Evolutionary conservation across 2,797 vertebrate species (phyloP).

Genomic region (Semotilus atromaculatus): DNA sequence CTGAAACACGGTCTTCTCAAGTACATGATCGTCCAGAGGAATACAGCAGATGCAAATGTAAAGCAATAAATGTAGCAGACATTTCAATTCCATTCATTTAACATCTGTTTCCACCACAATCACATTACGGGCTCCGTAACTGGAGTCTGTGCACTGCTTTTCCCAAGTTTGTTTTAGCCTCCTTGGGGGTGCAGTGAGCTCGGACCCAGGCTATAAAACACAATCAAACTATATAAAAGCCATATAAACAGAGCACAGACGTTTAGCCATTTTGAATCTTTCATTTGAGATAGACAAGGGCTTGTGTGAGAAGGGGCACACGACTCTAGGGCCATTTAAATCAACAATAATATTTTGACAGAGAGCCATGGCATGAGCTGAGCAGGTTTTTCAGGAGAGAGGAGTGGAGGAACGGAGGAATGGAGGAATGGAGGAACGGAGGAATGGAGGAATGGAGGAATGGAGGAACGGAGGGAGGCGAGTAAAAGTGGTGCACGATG

Average conservation of each 20-base stretch:
- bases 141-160: constrained; percentile 22
- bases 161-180: constrained; percentile 45
- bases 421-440: neutral
- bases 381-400: constrained; percentile 40
- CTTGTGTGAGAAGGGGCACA: constrained; percentile 46
- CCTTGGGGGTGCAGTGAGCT: constrained; percentile 36
- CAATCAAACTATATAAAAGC: constrained; percentile 50
- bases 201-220: constrained; percentile 46
- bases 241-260: constrained; percentile 44
- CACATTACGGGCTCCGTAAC: constrained; percentile 33
- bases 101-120: constrained; percentile 42
- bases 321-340: constrained; percentile 53
- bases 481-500: constrained; percentile 47
- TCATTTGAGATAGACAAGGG: constrained; percentile 39
- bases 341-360: constrained; percentile 64
- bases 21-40: neutral
- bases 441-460: neutral
- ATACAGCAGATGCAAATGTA: constrained; percentile 24
- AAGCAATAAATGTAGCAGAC: constrained; percentile 32
- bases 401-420: neutral
- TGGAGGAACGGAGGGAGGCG: constrained; percentile 15
- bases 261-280: constrained; percentile 49
- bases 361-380: constrained; percentile 51
- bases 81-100: constrained; percentile 30
- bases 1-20: neutral